These are phyloP conservation scores for Brachyopa scutellaris DNA, from an alignment of 2,888 invertebrate species.

Conservation along the genomic window DNA sequence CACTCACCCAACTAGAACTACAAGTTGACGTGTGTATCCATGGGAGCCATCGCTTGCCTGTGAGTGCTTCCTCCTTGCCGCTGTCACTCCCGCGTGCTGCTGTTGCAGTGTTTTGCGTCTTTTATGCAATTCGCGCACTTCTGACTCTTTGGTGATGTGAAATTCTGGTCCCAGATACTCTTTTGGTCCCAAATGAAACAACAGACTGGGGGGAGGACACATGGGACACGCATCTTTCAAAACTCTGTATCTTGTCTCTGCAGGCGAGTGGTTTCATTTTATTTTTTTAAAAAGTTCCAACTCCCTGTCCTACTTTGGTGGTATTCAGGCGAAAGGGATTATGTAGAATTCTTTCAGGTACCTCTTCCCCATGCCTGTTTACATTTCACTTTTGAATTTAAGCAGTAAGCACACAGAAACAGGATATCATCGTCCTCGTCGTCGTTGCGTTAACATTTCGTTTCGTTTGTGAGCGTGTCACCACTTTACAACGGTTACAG, in stretches of 20 bases:
- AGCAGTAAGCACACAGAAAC: conserved; percentile 4
- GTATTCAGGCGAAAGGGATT: background rate
- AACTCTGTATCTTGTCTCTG: conserved; percentile 41
- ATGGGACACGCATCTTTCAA: conserved; percentile 46
- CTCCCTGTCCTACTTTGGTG: background rate
- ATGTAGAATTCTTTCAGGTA: conserved; percentile 54
- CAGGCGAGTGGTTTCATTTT: conserved; percentile 22
- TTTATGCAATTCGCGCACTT: conserved; percentile 35
- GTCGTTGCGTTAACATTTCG: too few relatives aligned
- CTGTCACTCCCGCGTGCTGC: conserved; percentile 15
- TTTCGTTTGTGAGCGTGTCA: conserved; percentile 50
- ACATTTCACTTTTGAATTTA: conserved; percentile 47
- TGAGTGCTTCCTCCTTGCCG: conserved; percentile 8
- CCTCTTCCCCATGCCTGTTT: conserved; percentile 15
- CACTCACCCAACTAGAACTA: conserved; percentile 60
- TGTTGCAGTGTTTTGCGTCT: background rate
- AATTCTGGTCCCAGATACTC: conserved; percentile 9
- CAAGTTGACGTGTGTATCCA: conserved; percentile 29
- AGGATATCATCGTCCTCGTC: conserved; percentile 20
- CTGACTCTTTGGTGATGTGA: conserved; percentile 11
- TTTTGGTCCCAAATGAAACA: conserved; percentile 20
- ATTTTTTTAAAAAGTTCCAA: conserved; percentile 22
- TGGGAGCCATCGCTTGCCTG: background rate
- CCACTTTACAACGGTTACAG: conserved; percentile 58
- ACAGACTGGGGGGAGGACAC: background rate